These are phyloP conservation scores for Hoplodrina ambigua DNA, from an alignment of 2,888 invertebrate genomes.

Conservation along the genomic window DNA sequence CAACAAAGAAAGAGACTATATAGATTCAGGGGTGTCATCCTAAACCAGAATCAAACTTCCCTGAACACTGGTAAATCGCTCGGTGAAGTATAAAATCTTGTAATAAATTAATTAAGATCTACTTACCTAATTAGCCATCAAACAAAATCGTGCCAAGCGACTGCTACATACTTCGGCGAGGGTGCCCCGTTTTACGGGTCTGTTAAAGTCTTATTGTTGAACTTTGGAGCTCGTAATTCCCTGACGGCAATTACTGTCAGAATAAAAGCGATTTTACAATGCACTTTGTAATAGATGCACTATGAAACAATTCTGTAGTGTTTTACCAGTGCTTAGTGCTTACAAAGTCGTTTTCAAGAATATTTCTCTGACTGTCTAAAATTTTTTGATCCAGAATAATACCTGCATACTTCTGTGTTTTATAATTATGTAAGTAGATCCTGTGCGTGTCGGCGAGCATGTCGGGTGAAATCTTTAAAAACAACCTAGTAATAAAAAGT, in stretches of 20 bases:
- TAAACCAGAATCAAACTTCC: conserved; percentile 25
- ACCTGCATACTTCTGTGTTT: neutral
- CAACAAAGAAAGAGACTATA: too few species aligned
- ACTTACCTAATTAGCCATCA: conserved; percentile 73
- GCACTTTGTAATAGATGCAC: conserved; percentile 32
- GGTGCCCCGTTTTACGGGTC: conserved; percentile 74
- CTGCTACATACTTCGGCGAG: conserved; percentile 66
- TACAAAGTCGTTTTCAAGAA: neutral
- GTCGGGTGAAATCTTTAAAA: neutral
- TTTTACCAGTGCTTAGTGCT: conserved; percentile 12
- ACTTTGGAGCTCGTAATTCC: conserved; percentile 75
- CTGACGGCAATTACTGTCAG: conserved; percentile 69
- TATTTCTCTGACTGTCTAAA: neutral
- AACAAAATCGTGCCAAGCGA: conserved; percentile 70
- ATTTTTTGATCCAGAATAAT: neutral
- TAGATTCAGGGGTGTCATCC: neutral
- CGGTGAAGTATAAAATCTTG: conserved; percentile 66
- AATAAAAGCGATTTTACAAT: conserved; percentile 60
- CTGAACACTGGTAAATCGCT: conserved; percentile 56
- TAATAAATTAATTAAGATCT: conserved; percentile 71
- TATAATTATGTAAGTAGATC: neutral
- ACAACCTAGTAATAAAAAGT: too few species aligned
- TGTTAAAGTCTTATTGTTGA: conserved; percentile 80
- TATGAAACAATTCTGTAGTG: conserved; percentile 32
- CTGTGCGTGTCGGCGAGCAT: too few species aligned